A percentile compares a stretch with the other conserved stretches of the same genome.
Evolutionary conservation across 2,797 vertebrate species (phyloP).

Genomic region (Bradypodion pumilum): DNA sequence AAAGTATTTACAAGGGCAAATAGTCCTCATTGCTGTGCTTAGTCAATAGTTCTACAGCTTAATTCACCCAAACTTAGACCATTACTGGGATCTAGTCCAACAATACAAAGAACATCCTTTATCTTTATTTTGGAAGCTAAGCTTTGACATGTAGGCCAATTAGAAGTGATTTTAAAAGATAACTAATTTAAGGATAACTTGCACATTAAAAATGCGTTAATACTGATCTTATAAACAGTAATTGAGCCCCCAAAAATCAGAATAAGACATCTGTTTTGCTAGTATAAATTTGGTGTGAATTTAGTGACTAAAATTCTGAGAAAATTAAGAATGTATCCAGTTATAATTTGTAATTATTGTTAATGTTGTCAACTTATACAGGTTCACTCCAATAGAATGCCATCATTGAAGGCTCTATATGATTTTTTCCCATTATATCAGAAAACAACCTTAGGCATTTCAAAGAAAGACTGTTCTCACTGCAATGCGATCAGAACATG

Average conservation of each 20-base stretch:
- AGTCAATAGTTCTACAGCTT: conserved; percentile 51
- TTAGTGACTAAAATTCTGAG: conserved; percentile 35
- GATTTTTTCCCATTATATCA: background rate
- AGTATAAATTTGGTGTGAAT: conserved; percentile 19
- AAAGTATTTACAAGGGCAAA: conserved; percentile 69
- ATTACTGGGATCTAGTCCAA: conserved; percentile 48
- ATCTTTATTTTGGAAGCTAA: conserved; percentile 9
- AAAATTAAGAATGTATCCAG: background rate
- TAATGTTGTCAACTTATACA: background rate
- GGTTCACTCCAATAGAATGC: background rate
- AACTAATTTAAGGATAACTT: conserved; percentile 37
- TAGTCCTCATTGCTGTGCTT: conserved; percentile 54
- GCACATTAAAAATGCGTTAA: conserved; percentile 34
- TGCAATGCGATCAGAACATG: background rate
- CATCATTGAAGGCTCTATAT: background rate
- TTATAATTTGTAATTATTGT: background rate
- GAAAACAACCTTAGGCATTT: background rate
- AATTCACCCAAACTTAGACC: conserved; percentile 33
- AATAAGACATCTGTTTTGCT: conserved; percentile 14
- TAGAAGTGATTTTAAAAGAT: conserved; percentile 40
- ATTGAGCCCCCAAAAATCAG: conserved; percentile 37
- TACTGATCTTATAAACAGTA: conserved; percentile 28
- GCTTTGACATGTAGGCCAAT: conserved; percentile 45
- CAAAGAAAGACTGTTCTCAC: background rate
- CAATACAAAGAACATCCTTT: background rate